Base-by-base conservation (phyloP, 2,797 vertebrate species). In the Characodon lateralis region DNA sequence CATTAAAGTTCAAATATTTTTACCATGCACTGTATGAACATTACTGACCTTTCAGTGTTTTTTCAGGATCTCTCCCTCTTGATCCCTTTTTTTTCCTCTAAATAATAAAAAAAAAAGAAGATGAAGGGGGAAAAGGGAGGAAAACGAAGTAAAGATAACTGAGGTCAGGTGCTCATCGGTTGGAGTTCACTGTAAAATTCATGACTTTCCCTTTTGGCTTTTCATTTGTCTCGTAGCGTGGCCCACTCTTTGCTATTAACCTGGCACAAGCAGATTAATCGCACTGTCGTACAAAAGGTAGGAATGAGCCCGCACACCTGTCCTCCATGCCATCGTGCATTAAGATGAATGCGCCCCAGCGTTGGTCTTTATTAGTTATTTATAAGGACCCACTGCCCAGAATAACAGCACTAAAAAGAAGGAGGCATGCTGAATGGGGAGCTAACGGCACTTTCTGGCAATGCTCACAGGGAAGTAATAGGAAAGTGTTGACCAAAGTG, bases 311-410 rank as follows among this genome's bases (percentile, higher is more conserved):
- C 8, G 88, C 48, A n/a, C 90, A 91, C 89, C 92, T 95, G 93
- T 94, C 93, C 90, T 81, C 71, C 76, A 78, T 86, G 91, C 87
- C 88, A 83, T 87, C 78, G 46, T 12, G 79, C 86, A 86, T 90
- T 89, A 92, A 92, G 93, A 95, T 81, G 78, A 92, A 93, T 92
- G 88, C 83, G 56, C 92, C 89, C 83, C 71, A 89, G 87, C 79
- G 90, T 88, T 77, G 73, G 85, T 87, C 88, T 89, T 88, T 87
- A 93, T 95, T 87, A 93, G 86, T 92, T 92, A 94, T 93, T 93
- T 90, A 94, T 93, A 88, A 92, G 86, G 68, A 82, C 68, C 86
- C 74, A 66, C 86, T 77, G 89, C 88, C 91, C 89, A 87, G 91
- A 93, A 93, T 93, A 91, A 93, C 89, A 89, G 82, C 87, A 51